These are phyloP conservation scores for Apodemia zela DNA, from an alignment of 2,888 invertebrate genomes.

Conservation along the genomic window DNA sequence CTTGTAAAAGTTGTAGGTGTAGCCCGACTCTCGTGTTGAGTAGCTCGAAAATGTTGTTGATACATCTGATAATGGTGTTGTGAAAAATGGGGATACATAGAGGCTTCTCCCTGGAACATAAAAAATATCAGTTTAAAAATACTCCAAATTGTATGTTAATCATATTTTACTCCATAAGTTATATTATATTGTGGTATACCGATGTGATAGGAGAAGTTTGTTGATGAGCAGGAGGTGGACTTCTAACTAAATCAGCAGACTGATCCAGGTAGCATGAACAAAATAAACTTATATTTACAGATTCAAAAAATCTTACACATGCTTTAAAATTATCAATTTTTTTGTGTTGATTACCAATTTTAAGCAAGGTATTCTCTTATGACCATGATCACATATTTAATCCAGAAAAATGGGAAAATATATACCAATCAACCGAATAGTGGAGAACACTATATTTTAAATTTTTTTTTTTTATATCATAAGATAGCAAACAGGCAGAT, in stretches of 20 bases:
- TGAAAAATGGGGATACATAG: constrained; percentile 74
- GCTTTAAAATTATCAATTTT: not conserved
- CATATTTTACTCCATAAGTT: constrained; percentile 26
- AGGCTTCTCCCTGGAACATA: constrained; percentile 65
- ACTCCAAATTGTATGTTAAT: too few relatives aligned
- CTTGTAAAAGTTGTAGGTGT: constrained; percentile 64
- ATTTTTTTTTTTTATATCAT: too few relatives aligned
- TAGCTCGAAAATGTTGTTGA: constrained; percentile 73
- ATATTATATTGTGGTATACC: constrained; percentile 76
- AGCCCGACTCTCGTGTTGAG: constrained; percentile 67
- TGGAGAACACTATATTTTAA: too few relatives aligned
- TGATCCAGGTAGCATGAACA: constrained; percentile 76
- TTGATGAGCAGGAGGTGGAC: constrained; percentile 93
- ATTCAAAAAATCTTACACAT: not conserved
- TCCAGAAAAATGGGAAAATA: too few relatives aligned
- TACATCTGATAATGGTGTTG: constrained; percentile 77
- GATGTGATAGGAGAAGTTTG: constrained; percentile 86
- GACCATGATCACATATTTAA: too few relatives aligned
- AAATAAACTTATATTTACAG: constrained; percentile 11
- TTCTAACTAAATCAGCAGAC: constrained; percentile 84
- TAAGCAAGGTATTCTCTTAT: too few relatives aligned
- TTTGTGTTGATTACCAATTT: not conserved
- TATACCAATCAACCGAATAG: too few relatives aligned
- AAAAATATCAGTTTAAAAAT: too few relatives aligned
- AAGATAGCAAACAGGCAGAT: too few relatives aligned